A percentile compares a stretch with the other conserved stretches of the same genome.
These are phyloP conservation scores for Amphiduros pacificus DNA, from an alignment of 2,888 invertebrate genomes.

Conservation along the genomic window DNA sequence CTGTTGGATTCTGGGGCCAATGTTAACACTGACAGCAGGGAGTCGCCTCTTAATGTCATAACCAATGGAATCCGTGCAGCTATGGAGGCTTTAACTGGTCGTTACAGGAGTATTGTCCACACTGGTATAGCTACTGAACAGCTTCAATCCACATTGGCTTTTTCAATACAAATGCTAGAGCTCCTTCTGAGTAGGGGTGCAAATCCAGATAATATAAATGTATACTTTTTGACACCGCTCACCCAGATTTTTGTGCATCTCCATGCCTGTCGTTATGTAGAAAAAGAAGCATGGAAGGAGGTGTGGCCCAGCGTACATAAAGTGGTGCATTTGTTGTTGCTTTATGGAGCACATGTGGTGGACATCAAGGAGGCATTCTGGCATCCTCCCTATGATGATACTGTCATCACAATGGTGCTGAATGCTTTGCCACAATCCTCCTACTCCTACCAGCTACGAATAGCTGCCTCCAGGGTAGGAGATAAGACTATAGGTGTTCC, in stretches of 20 bases:
- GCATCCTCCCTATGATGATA: background rate
- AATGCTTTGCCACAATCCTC: background rate
- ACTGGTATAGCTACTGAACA: slow-evolving; percentile 1
- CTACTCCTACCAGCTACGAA: background rate
- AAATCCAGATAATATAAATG: background rate
- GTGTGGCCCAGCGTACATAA: slow-evolving; percentile 2
- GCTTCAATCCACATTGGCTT: background rate
- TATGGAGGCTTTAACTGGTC: background rate
- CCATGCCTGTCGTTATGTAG: background rate
- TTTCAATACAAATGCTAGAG: slow-evolving; percentile 4
- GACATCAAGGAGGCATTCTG: slow-evolving; percentile 2
- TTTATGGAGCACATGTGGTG: background rate
- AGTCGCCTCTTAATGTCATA: background rate
- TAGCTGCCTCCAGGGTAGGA: too few relatives aligned
- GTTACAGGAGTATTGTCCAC: background rate
- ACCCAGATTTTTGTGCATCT: slow-evolving; percentile 5
- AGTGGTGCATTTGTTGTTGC: background rate
- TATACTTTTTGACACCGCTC: slow-evolving; percentile 1
- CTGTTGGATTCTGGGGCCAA: background rate
- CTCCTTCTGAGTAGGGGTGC: background rate
- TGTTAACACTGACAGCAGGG: background rate
- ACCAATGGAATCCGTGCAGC: background rate
- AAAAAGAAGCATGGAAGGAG: background rate
- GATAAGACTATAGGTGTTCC: background rate
- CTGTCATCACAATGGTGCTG: slow-evolving; percentile 1